phyloP scores from a whole-genome alignment of 2,113 vertebrate species.

The Ardeotis arabs region DNA sequence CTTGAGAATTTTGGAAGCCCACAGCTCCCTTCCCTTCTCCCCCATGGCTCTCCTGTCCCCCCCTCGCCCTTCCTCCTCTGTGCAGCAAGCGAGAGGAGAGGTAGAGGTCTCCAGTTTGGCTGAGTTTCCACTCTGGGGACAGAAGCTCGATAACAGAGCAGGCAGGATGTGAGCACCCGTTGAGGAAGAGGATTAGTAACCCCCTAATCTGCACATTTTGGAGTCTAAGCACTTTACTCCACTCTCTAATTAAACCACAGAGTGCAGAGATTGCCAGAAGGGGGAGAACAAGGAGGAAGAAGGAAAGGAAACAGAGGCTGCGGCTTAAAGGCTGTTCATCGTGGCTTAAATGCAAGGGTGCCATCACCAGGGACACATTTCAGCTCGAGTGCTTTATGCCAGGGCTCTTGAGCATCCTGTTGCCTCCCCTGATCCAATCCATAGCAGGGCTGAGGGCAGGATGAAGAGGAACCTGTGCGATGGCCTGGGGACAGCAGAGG shows the following conservation, averaged over 20 bases:
- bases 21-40: neutral
- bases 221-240: constrained; percentile 6
- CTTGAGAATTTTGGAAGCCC: neutral
- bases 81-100: neutral
- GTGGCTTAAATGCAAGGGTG: neutral
- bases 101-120: neutral
- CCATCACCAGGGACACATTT: neutral
- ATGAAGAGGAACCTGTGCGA: neutral
- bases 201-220: constrained; percentile 29
- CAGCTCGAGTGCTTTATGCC: neutral
- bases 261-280: constrained; percentile 22
- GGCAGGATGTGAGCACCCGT: constrained; percentile 25
- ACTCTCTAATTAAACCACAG: constrained; percentile 43
- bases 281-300: neutral
- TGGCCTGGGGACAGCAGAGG: neutral
- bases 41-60: neutral
- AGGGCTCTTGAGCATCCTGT: neutral
- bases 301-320: neutral
- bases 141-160: neutral
- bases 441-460: neutral
- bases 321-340: neutral
- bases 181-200: constrained; percentile 43
- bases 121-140: neutral
- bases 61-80: neutral
- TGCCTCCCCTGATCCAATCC: neutral